phyloP scores from a whole-genome alignment of 2,797 vertebrate genomes.

The Buphagus erythrorhynchus region DNA sequence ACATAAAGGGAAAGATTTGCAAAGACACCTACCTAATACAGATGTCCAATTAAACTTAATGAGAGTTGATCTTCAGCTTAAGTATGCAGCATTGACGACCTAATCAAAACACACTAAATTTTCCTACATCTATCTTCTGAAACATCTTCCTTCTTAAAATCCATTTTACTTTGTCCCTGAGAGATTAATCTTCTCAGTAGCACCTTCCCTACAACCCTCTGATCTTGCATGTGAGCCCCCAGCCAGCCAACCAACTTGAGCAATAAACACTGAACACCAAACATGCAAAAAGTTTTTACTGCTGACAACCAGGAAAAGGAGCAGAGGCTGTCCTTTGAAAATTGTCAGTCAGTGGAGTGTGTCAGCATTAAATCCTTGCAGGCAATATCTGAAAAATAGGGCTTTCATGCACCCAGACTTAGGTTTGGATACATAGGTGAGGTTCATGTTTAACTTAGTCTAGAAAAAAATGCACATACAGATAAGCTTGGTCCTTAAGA shows the following conservation, averaged over 20 bases:
- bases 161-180: not conserved
- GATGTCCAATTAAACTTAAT: not conserved
- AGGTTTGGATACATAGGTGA: not conserved
- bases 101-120: not conserved
- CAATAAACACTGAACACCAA: not conserved
- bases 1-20: not conserved
- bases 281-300: not conserved
- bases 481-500: not conserved
- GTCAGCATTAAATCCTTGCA: not conserved
- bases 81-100: not conserved
- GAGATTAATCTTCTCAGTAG: not conserved
- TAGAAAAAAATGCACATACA: not conserved
- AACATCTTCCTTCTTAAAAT: not conserved
- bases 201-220: not conserved
- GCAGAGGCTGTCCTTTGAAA: not conserved
- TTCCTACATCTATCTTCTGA: not conserved
- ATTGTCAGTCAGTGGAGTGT: not conserved
- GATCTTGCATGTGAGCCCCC: not conserved
- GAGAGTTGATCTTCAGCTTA: not conserved
- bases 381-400: not conserved
- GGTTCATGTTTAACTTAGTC: not conserved
- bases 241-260: not conserved
- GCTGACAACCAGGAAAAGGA: not conserved
- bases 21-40: constrained; percentile 10
- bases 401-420: not conserved